Base-by-base conservation (phyloP, 1,140 invertebrate species). In the Philotrypesis tridentata region DNA sequence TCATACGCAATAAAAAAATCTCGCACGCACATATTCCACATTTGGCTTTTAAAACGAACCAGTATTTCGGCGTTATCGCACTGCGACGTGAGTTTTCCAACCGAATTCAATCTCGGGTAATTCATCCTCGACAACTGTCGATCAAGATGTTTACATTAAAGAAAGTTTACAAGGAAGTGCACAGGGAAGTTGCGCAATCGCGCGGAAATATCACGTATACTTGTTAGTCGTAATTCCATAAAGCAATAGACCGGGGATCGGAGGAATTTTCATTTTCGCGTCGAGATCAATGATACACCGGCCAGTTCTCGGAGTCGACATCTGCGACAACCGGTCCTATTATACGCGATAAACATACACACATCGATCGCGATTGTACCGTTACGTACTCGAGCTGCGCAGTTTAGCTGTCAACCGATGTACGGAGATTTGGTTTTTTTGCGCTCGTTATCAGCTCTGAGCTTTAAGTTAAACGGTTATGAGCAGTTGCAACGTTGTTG, bases 251-350 rank as follows among this genome's bases (percentile, higher is more conserved):
- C 48, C 21, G 48, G 17, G 33, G 29, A 71, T 37, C 68, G 21
- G 8, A 5, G 25, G 63, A 0, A 29, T 65, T 65, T 65, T 65
- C 63, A 29, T 65, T 65, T 65, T 29, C 67, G 67, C 33, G 25
- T 31, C 29, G 29, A 68, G 67, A 68, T 68, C 67, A 68, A 68
- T 68, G 67, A 68, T 68, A 68, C 29, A 68, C 14, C 67, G 31
- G 17, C 5, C 67, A 55, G 67, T 31, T 68, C 67, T 31, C 6
- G 6, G 21, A 2, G 48, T 29, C 3, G 67, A 12, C 67, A 33
- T 68, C 29, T 17, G 14, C 65, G 27, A 6, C 25, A 63, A 68
- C 65, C 65, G 65, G 65, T 68, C 65, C 65, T 29, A 68, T 68
- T 68, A 68, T 68, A 68, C 33, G 12, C 25, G 67, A 68, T n/a